These are phyloP conservation scores for Porphyrio hochstetteri DNA, from an alignment of 2,113 vertebrate genomes.

Conservation along the genomic window DNA sequence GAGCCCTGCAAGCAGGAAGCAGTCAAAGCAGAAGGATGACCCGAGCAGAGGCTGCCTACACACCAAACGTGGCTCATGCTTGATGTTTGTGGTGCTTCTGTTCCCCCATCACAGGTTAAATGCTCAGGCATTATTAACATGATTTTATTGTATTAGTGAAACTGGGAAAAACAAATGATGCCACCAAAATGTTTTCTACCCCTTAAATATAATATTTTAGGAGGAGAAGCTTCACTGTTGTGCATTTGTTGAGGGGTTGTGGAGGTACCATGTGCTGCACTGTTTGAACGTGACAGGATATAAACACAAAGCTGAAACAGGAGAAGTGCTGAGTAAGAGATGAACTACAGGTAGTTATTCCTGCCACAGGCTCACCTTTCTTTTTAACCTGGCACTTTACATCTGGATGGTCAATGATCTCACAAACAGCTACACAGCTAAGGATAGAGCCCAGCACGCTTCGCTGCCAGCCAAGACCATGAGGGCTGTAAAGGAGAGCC, in stretches of 20 bases:
- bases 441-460: conserved; percentile 88
- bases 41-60: neutral
- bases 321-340: neutral
- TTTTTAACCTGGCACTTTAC: conserved; percentile 95
- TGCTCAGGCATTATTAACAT: neutral
- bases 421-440: conserved; percentile 95
- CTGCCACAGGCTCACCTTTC: conserved; percentile 82
- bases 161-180: neutral
- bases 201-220: neutral
- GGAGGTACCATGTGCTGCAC: too few species aligned
- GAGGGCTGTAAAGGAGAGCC: conserved; percentile 95
- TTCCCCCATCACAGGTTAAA: neutral
- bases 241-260: neutral
- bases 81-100: neutral
- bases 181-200: neutral
- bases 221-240: neutral
- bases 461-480: conserved; percentile 86
- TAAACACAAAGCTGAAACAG: neutral
- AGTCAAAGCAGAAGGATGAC: neutral
- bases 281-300: fast-evolving
- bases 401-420: conserved; percentile 97
- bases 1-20: neutral
- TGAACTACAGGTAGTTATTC: neutral
- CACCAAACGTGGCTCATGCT: neutral
- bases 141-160: neutral